Base-by-base conservation (phyloP, 2,888 invertebrate genomes). In the Tridacna crocea region DNA sequence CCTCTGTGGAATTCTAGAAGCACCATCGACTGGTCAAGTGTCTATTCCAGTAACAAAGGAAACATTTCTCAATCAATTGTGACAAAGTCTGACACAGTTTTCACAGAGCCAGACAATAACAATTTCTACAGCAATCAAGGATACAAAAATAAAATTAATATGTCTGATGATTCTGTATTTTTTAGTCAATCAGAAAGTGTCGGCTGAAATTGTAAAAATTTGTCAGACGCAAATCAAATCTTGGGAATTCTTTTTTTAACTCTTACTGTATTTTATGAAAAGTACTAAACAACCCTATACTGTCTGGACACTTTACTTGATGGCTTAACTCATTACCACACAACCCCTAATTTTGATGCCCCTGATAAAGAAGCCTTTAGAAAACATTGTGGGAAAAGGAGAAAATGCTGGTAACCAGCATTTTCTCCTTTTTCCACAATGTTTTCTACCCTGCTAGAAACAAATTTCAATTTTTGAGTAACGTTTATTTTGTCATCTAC, bases 111-210 rank as follows among this genome's bases (percentile, higher is more conserved):
- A 22, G 68, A 46, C 68, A 22, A 68, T 17, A 47, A 68, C 68
- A 68, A 68, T 68, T 68, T 68, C 68, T 27, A 46, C 10, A 10
- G 46, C 68, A 68, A 68, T 68, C 68, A 68, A 68, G 65, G 26
- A 65, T 26, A 65, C 65, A 65, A 26, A 24, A 15, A 19, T 19
- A 15, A 55, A 55, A 55, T 55, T 55, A 55, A 55, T 55, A 55
- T 55, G 55, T 55, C 55, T 55, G 55, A 15, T 55, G 55, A 19
- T 19, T 19, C 55, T 19, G 19, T 55, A 55, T 19, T 19, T 19
- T 55, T 55, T 19, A 55, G 55, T 55, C 55, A 15, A 55, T 55
- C 19, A 55, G 17, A 55, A 19, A 55, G 17, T 55, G 55, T 55
- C 36, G 8, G 60, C 27, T 63, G 63, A 63, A 63, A 26, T 27